A percentile compares a stretch with the other conserved stretches of the same genome.
Evolutionary conservation across 2,888 invertebrate species (phyloP).

Genomic region (Ectobius pallidus): DNA sequence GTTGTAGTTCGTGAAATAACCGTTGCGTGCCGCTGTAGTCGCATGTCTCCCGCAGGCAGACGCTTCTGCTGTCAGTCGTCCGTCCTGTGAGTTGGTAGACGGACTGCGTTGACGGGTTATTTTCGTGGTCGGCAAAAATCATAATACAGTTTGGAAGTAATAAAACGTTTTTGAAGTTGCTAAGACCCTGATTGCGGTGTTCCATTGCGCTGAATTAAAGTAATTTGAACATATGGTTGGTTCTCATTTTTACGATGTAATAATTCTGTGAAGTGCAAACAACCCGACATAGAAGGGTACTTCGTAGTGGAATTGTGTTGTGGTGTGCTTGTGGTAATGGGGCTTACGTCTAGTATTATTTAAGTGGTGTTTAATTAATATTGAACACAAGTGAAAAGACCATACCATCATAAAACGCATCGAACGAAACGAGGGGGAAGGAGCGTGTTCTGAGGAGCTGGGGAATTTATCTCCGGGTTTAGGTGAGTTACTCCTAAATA

Average conservation of each 20-base stretch:
- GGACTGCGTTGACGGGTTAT: neutral
- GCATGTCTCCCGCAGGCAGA: constrained; percentile 12
- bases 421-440: too few relatives aligned
- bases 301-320: neutral
- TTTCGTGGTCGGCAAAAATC: neutral
- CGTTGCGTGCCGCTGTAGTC: constrained; percentile 14
- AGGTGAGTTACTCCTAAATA: too few relatives aligned
- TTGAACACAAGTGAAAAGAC: neutral
- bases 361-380: neutral
- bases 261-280: neutral
- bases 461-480: too few relatives aligned
- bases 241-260: neutral
- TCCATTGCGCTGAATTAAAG: neutral
- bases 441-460: too few relatives aligned
- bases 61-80: constrained; percentile 64
- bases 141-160: too few relatives aligned
- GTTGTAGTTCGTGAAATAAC: neutral
- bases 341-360: too few relatives aligned
- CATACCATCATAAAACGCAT: too few relatives aligned
- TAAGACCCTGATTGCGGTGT: too few relatives aligned
- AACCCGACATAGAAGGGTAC: neutral
- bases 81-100: neutral
- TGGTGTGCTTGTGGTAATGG: neutral
- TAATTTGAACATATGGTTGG: neutral
- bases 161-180: too few relatives aligned